Percentiles rank a stretch among this genome's conserved stretches.
Evolutionary conservation across 1,140 invertebrate species (phyloP).

Genomic region (Bursaphelenchus mucronatus): DNA sequence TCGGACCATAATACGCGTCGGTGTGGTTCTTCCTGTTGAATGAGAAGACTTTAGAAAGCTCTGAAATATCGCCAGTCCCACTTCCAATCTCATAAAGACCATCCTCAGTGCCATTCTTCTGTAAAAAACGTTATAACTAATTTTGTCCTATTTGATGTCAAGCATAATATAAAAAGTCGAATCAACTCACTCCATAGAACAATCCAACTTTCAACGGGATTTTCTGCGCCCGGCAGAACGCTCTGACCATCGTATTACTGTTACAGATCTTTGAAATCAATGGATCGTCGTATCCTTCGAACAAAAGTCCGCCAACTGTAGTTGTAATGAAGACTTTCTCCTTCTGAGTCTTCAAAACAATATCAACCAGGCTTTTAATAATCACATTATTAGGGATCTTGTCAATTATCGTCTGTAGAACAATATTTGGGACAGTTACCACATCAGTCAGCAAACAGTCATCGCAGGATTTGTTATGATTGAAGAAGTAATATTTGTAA

Average conservation of each 20-base stretch:
- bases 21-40: conserved; percentile 36
- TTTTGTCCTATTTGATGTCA: conserved; percentile 3
- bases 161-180: conserved; percentile 23
- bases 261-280: conserved; percentile 42
- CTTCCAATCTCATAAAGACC: conserved; percentile 51
- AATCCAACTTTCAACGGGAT: conserved; percentile 54
- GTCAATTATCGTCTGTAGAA: conserved; percentile 44
- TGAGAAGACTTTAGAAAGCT: conserved; percentile 44
- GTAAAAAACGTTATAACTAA: conserved; percentile 22
- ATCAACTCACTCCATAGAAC: conserved; percentile 50
- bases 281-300: conserved; percentile 56
- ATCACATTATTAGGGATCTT: neutral
- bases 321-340: conserved; percentile 42
- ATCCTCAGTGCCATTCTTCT: conserved; percentile 52
- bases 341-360: conserved; percentile 21
- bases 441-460: conserved; percentile 39
- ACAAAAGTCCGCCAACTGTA: conserved; percentile 47
- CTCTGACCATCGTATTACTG: conserved; percentile 20
- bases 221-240: conserved; percentile 36
- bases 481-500: conserved; percentile 43
- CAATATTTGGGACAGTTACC: conserved; percentile 53
- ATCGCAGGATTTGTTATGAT: conserved; percentile 36
- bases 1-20: conserved; percentile 37
- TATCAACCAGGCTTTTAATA: conserved; percentile 5
- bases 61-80: conserved; percentile 22